Evolutionary conservation across 1,140 invertebrate genomes (phyloP).

Genomic region (Bombus difficillimus): DNA sequence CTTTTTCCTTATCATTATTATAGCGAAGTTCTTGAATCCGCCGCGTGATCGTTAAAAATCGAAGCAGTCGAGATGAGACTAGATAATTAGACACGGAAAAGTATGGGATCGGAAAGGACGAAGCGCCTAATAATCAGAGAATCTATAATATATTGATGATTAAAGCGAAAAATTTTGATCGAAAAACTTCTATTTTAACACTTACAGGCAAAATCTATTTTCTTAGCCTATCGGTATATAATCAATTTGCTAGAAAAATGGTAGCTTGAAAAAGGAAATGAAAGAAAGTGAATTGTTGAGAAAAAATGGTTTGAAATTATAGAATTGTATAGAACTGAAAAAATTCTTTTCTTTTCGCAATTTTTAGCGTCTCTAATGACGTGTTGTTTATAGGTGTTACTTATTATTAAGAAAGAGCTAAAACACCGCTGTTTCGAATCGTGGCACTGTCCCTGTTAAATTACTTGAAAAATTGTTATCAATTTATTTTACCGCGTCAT

Average conservation of each 20-base stretch:
- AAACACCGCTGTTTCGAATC: too few relatives aligned
- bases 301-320: not conserved
- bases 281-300: not conserved
- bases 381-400: too few relatives aligned
- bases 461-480: too few relatives aligned
- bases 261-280: not conserved
- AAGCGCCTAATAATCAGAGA: slow-evolving; percentile 35
- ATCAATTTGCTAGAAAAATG: not conserved
- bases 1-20: slow-evolving; percentile 49
- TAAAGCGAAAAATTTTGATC: not conserved
- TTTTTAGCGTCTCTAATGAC: too few relatives aligned
- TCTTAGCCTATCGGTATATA: too few relatives aligned
- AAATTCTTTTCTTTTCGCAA: not conserved
- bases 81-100: slow-evolving; percentile 49
- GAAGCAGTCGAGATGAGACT: slow-evolving; percentile 11
- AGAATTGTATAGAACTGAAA: not conserved
- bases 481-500: too few relatives aligned
- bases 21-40: slow-evolving; percentile 10
- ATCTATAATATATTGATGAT: not conserved
- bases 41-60: slow-evolving; percentile 31
- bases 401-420: too few relatives aligned
- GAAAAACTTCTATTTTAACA: not conserved
- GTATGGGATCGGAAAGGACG: not conserved
- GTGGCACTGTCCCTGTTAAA: too few relatives aligned
- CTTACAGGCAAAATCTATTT: not conserved